Conservation (phyloP, 2,113 vertebrate genomes). For the Dermatemys mawii region DNA sequence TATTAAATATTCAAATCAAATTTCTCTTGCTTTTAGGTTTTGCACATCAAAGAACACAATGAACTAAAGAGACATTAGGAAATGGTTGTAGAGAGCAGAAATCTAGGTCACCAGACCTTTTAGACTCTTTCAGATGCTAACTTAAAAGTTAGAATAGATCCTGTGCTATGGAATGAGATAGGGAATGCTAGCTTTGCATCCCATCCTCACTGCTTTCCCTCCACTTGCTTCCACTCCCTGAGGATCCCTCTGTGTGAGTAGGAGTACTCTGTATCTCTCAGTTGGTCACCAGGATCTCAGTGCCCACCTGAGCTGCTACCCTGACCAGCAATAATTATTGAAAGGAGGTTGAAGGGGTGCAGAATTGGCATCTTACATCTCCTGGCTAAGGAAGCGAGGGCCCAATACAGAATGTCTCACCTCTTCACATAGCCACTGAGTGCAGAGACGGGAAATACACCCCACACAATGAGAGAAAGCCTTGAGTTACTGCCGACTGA, state of each 20-base stretch:
- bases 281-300: not conserved
- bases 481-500: not conserved
- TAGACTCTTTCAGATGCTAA: not conserved
- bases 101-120: not conserved
- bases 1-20: not conserved
- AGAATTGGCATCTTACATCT: not conserved
- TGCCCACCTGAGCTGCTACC: not conserved
- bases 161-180: not conserved
- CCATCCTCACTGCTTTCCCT: fast-evolving
- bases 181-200: not conserved
- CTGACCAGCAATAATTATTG: not conserved
- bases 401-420: not conserved
- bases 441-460: not conserved
- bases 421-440: not conserved
- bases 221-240: not conserved
- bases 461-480: not conserved
- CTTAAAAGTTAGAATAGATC: not conserved
- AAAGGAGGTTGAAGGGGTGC: not conserved
- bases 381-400: not conserved
- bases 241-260: not conserved
- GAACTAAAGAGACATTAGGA: not conserved
- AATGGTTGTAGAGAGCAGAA: not conserved
- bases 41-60: not conserved
- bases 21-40: not conserved
- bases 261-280: not conserved